phyloP scores from a whole-genome alignment of 2,888 invertebrate genomes.

The Synanthedon myopaeformis region DNA sequence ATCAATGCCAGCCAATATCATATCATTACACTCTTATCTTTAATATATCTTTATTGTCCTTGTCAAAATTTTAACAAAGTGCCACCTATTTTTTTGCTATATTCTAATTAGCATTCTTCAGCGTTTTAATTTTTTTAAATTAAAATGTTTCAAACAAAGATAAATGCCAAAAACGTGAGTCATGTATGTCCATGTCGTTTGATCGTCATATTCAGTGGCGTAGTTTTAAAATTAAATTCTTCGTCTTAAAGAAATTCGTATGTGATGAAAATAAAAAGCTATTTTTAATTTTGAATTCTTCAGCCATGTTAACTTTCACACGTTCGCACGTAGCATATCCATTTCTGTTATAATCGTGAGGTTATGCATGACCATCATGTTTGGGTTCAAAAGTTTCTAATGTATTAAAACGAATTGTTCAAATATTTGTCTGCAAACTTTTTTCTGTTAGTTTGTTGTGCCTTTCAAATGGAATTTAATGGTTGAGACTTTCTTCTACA shows the following conservation, averaged over 20 bases:
- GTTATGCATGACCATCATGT: neutral
- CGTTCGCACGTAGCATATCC: conserved; percentile 17
- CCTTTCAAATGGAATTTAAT: too few species aligned
- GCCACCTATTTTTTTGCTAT: neutral
- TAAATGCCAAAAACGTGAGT: neutral
- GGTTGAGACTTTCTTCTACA: conserved; percentile 23
- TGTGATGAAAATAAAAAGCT: neutral
- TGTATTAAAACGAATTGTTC: conserved; percentile 4
- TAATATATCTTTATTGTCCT: conserved; percentile 20
- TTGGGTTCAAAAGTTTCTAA: conserved; percentile 18
- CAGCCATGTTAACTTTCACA: conserved; percentile 20
- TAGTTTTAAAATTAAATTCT: too few species aligned
- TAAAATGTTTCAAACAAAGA: neutral
- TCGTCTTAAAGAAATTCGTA: too few species aligned
- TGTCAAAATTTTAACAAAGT: conserved; percentile 11
- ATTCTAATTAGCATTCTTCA: neutral
- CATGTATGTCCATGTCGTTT: neutral
- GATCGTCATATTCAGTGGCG: too few species aligned
- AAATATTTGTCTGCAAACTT: too few species aligned
- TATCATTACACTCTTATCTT: neutral
- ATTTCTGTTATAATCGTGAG: conserved; percentile 13
- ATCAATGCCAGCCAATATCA: neutral
- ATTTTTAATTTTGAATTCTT: neutral
- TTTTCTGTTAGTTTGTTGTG: too few species aligned
- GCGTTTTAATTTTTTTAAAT: neutral